A percentile compares a stretch with the other conserved stretches of the same genome.
Conservation (phyloP, 2,113 vertebrate species). For the Ramphastos sulfuratus region DNA sequence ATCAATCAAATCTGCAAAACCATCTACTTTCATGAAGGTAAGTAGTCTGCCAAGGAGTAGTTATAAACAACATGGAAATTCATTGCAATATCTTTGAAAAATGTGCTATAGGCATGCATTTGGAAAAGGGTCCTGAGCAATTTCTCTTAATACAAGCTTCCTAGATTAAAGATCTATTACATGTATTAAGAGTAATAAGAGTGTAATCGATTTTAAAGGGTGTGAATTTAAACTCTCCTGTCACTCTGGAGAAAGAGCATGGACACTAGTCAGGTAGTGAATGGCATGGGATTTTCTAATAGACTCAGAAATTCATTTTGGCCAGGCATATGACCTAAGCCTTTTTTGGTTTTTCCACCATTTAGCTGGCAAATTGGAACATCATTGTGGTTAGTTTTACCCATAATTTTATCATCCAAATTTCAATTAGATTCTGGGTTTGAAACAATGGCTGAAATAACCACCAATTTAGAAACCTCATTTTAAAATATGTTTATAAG, state of each 20-base stretch:
- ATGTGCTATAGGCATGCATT: not conserved
- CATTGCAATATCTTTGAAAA: slow-evolving; percentile 12
- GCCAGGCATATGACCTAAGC: not conserved
- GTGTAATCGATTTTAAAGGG: not conserved
- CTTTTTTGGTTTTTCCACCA: not conserved
- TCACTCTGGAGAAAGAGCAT: not conserved
- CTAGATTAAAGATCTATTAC: not conserved
- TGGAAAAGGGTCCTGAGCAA: not conserved
- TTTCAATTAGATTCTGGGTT: not conserved
- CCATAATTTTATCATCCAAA: not conserved
- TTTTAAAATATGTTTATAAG: not conserved
- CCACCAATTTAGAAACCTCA: not conserved
- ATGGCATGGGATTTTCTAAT: not conserved
- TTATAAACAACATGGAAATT: slow-evolving; percentile 46
- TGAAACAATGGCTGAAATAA: not conserved
- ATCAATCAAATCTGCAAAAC: slow-evolving; percentile 39
- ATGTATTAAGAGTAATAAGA: not conserved
- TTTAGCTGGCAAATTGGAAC: not conserved
- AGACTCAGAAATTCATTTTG: not conserved
- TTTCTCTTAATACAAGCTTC: not conserved
- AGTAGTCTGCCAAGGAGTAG: not conserved
- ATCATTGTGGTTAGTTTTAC: not conserved
- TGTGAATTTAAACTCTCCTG: not conserved
- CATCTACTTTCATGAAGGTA: slow-evolving; percentile 8
- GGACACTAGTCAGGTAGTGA: not conserved